Conservation (phyloP, 2,888 invertebrate species). For the Dynastes maya region DNA sequence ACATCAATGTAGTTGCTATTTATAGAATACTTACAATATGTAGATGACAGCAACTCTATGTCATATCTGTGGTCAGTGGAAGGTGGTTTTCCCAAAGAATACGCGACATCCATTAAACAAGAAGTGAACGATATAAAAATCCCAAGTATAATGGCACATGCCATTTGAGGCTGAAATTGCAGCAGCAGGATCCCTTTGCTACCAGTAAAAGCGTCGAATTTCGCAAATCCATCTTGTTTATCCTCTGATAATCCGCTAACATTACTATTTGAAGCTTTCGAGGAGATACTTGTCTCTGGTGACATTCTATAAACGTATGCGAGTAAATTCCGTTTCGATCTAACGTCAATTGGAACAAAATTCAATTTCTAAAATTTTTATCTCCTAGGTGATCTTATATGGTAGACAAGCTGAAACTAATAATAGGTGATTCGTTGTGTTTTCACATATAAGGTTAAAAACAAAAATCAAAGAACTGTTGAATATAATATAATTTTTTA, state of each 20-base stretch:
- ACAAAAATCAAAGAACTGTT: no score
- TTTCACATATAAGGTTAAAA: no score
- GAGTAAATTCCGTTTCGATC: no score
- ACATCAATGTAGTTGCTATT: neutral
- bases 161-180: slow-evolving; percentile 49
- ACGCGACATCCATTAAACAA: slow-evolving; percentile 20
- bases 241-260: neutral
- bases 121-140: slow-evolving; percentile 27
- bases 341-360: no score
- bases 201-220: slow-evolving; percentile 44
- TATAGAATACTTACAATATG: neutral
- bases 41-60: neutral
- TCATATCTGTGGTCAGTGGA: neutral
- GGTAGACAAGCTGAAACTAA: no score
- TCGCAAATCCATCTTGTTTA: slow-evolving; percentile 30
- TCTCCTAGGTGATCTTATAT: no score
- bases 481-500: no score
- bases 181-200: slow-evolving; percentile 40
- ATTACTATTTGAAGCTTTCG: no score
- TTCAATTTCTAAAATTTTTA: no score
- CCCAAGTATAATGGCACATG: neutral
- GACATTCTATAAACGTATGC: no score
- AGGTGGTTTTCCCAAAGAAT: slow-evolving; percentile 16
- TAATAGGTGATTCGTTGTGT: no score
- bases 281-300: no score